Conservation (phyloP, 2,888 invertebrate species). For the Helicoverpa assulta region DNA sequence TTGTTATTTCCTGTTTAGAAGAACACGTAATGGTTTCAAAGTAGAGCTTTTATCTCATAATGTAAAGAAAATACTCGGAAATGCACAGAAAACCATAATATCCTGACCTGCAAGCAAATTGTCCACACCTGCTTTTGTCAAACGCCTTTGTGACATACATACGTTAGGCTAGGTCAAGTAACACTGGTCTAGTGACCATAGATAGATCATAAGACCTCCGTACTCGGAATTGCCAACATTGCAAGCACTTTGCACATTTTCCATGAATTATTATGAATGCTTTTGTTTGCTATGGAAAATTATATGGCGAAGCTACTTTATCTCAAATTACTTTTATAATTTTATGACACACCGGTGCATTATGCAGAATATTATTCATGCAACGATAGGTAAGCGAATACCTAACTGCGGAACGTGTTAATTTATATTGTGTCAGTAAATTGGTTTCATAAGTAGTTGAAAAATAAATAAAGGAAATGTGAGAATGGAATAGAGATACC, state of each 20-base stretch:
- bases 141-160: background rate
- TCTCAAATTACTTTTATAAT: slow-evolving; percentile 31
- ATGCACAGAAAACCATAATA: slow-evolving; percentile 10
- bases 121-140: background rate
- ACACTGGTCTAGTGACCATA: background rate
- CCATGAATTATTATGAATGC: slow-evolving; percentile 38
- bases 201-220: background rate
- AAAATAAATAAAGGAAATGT: no score
- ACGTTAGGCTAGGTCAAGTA: background rate
- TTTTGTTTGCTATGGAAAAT: slow-evolving; percentile 45
- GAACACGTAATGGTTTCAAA: slow-evolving; percentile 29
- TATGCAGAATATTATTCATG: slow-evolving; percentile 38
- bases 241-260: slow-evolving; percentile 24
- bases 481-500: no score
- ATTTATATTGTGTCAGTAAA: background rate
- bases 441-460: background rate
- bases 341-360: slow-evolving; percentile 26
- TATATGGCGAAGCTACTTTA: slow-evolving; percentile 15
- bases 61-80: slow-evolving; percentile 42
- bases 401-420: background rate
- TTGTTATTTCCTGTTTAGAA: slow-evolving; percentile 44
- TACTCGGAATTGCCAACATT: background rate
- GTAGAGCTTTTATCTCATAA: slow-evolving; percentile 50
- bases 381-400: background rate
- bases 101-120: background rate